phyloP scores from a whole-genome alignment of 2,888 invertebrate species.

The Phyto melanocephala region DNA sequence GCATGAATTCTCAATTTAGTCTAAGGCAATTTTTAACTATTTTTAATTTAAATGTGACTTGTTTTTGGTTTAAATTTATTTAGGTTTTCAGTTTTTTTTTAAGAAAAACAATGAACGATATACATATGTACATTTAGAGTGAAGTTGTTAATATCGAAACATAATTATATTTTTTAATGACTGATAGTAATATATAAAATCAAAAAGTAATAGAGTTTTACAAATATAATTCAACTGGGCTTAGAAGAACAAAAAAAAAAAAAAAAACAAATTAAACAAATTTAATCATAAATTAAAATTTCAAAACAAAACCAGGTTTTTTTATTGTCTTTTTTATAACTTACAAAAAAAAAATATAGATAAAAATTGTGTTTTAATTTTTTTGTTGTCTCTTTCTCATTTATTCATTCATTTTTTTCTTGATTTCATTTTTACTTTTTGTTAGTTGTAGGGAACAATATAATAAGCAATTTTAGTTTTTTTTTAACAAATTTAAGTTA shows the following conservation, averaged over 20 bases:
- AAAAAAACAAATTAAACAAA: not conserved
- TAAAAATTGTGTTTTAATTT: slow-evolving; percentile 26
- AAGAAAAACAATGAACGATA: not conserved
- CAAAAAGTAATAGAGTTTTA: slow-evolving; percentile 73
- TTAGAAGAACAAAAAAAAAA: not conserved
- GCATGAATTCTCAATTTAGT: not conserved
- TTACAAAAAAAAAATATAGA: too few species aligned
- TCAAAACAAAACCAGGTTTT: slow-evolving; percentile 31
- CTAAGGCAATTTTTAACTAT: not conserved
- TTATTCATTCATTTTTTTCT: slow-evolving; percentile 45
- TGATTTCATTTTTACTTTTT: slow-evolving; percentile 43
- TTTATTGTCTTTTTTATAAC: not conserved
- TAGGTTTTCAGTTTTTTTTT: too few species aligned
- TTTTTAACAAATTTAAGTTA: not conserved
- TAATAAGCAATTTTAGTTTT: not conserved
- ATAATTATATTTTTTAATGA: slow-evolving; percentile 65
- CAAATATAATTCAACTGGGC: not conserved
- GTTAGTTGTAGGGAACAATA: slow-evolving; percentile 41
- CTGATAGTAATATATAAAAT: slow-evolving; percentile 67
- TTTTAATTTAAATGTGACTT: not conserved
- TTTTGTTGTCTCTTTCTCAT: slow-evolving; percentile 47
- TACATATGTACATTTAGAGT: not conserved
- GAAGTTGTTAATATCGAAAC: not conserved
- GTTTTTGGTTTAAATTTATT: not conserved
- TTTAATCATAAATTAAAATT: not conserved